Conservation (phyloP, 2,797 vertebrate species). For the Crocidura indochinensis region DNA sequence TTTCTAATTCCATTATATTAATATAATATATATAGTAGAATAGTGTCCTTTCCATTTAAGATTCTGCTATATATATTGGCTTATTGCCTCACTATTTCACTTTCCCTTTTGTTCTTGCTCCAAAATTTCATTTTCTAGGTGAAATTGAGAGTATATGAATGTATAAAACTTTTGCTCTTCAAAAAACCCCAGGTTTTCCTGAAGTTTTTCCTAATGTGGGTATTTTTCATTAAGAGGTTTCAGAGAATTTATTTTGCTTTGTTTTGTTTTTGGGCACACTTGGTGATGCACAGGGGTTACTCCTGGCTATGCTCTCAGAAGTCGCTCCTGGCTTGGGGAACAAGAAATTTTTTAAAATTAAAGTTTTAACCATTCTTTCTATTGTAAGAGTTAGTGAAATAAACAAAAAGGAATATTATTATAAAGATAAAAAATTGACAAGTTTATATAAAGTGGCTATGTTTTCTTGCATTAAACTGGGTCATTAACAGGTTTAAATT, state of each 20-base stretch:
- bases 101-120: not conserved
- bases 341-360: slow-evolving; percentile 53
- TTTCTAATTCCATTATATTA: slow-evolving; percentile 66
- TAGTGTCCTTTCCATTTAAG: not conserved
- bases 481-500: slow-evolving; percentile 67
- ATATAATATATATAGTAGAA: not conserved
- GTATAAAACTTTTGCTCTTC: not conserved
- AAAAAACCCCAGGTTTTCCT: not conserved
- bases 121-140: not conserved
- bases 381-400: no score
- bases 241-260: no score
- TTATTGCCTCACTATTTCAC: not conserved
- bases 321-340: no score
- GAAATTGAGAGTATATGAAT: not conserved
- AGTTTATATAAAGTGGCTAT: slow-evolving; percentile 66
- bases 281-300: no score
- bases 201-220: not conserved
- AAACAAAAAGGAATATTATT: not conserved
- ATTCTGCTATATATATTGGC: not conserved
- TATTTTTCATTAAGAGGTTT: not conserved
- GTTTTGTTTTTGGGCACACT: no score
- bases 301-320: no score
- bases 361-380: not conserved
- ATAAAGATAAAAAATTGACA: slow-evolving; percentile 64
- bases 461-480: slow-evolving; percentile 72